Conservation (phyloP, 2,113 vertebrate species). For the Channa argus region DNA sequence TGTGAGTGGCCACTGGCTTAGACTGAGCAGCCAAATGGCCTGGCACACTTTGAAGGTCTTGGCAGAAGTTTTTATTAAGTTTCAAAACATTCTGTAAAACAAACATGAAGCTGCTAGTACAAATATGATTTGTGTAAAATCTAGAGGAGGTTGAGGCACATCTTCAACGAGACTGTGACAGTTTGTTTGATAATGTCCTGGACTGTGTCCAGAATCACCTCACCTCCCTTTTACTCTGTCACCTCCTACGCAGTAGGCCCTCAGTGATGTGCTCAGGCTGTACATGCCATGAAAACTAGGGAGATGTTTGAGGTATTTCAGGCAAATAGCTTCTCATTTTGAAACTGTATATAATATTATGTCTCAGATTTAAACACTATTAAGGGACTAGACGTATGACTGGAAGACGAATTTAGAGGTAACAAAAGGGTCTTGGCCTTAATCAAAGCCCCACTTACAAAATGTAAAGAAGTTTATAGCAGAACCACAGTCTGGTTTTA, state of each 20-base stretch:
- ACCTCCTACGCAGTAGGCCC: neutral
- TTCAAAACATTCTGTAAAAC: neutral
- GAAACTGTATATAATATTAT: neutral
- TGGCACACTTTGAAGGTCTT: neutral
- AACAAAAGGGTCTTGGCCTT: neutral
- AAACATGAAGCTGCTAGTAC: neutral
- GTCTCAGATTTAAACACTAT: neutral
- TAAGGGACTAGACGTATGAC: neutral
- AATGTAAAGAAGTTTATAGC: constrained; percentile 1
- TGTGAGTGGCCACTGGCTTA: neutral
- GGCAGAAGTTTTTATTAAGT: neutral
- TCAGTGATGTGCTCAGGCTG: neutral
- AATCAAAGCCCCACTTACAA: constrained; percentile 7
- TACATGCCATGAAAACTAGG: too few species aligned
- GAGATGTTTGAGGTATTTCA: too few species aligned
- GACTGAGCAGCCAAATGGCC: neutral
- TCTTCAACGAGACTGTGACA: neutral
- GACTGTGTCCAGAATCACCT: neutral
- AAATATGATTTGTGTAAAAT: neutral
- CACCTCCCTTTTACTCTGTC: neutral
- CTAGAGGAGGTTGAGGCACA: neutral
- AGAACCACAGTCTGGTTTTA: neutral
- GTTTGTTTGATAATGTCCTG: neutral
- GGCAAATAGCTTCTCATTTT: too few species aligned
- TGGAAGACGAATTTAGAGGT: neutral